Evolutionary conservation across 2,888 invertebrate species (phyloP), one percentile per base, ranked within the genome.

Genomic region (Prosopocoilus inquinatus): DNA sequence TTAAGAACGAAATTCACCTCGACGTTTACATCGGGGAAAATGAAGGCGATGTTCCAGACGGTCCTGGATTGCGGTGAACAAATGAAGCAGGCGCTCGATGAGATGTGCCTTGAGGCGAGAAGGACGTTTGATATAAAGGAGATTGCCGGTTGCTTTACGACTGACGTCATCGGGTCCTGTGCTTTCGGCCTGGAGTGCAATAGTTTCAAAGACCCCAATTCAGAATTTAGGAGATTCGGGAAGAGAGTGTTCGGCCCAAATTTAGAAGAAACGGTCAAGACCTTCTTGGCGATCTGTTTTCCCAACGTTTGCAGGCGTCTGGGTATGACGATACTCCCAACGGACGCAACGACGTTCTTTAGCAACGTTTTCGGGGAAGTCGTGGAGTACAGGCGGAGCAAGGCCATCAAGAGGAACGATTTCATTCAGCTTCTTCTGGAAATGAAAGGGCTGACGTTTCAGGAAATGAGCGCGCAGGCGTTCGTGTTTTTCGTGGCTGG

Each of bases 401-500:
- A 32, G 34, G 36, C 51, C 3, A 1, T 56, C 20, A 41, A 66
- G 66, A 16, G 75, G 38, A 64, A 66, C 15, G 69, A 78, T 51
- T 77, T 73, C 49, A 51, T 78, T 4, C 49, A 49, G 38, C 35
- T 49, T 15, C 32, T 49, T 16, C 32, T 38, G 7, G 49, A 49
- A 11, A 36, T 49, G 39, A 49, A 39, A 39, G 38, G 16, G 11
- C 46, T 45, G 20, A 45, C 15, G 1, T 43, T 48, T 12, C 55
- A 67, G 0, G 43, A 50, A 33, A 56, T 78, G 20, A 52, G 66
- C 0, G 68, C 77, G 0, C 74, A 78, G 13, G 65, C 72, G 1
- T 63, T 77, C 1, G 69, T 79, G 0, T 78, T 80, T 60, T 78
- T 78, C 56, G 34, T 75, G 1, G 80, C 78, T n/a, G 79, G 78